A percentile compares a stretch with the other conserved stretches of the same genome.
phyloP scores from a whole-genome alignment of 2,888 invertebrate species.

The Chorisops tibialis region DNA sequence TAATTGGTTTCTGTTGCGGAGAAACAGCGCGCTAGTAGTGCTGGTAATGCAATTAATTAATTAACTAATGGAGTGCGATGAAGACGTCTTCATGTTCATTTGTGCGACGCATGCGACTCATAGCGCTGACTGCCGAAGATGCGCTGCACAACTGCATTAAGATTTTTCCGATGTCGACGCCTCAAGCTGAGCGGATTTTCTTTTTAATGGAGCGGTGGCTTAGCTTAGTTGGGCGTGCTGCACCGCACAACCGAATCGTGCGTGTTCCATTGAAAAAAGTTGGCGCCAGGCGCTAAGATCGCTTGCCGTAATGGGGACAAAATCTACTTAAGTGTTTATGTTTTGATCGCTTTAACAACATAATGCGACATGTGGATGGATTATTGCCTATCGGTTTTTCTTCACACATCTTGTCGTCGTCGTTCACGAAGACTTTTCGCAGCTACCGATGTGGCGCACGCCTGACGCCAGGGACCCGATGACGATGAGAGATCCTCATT shows the following conservation, averaged over 20 bases:
- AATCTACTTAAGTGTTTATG: conserved; percentile 7
- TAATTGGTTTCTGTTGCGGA: conserved; percentile 2
- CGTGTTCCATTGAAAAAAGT: conserved; percentile 1
- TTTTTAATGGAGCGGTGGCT: not conserved
- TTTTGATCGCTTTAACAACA: conserved; percentile 12
- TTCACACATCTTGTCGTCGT: not conserved
- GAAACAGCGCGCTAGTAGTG: not conserved
- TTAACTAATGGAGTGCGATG: conserved; percentile 28
- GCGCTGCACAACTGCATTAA: too few species aligned
- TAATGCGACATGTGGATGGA: not conserved
- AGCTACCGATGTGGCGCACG: conserved; percentile 11
- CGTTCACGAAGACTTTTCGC: not conserved
- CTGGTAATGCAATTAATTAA: conserved; percentile 29
- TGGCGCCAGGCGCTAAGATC: conserved; percentile 21
- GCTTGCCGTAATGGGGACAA: not conserved
- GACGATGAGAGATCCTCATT: not conserved
- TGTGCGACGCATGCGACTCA: not conserved
- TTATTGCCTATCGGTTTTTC: conserved; percentile 1
- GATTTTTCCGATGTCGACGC: too few species aligned
- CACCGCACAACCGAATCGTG: not conserved
- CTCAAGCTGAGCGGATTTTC: not conserved
- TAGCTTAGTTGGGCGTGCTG: not conserved
- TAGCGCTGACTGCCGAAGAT: not conserved
- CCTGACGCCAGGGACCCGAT: not conserved
- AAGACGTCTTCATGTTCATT: conserved; percentile 13